These are phyloP conservation scores for Caradrina clavipalpis DNA, from an alignment of 2,888 invertebrate species.

Conservation along the genomic window DNA sequence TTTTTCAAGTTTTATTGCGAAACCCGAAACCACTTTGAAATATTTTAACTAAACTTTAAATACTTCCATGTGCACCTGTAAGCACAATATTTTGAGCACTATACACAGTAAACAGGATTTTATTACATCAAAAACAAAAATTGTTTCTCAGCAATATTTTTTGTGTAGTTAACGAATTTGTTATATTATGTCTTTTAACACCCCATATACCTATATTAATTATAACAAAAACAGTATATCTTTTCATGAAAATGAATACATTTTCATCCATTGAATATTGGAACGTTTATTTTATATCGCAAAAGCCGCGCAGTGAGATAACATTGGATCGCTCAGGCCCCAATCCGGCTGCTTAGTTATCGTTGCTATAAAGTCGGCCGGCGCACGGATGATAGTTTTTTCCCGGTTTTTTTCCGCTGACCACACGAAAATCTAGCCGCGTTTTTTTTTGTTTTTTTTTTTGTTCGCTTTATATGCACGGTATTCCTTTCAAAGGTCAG, in stretches of 20 bases:
- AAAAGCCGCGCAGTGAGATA: constrained; percentile 63
- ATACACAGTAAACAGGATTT: too few species aligned
- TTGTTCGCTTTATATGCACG: constrained; percentile 49
- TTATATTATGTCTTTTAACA: too few species aligned
- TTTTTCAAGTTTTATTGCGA: too few species aligned
- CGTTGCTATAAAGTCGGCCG: constrained; percentile 78
- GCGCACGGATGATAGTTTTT: constrained; percentile 77
- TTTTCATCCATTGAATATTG: constrained; percentile 37
- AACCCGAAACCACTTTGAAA: too few species aligned
- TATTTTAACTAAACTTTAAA: too few species aligned
- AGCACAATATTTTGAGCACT: too few species aligned
- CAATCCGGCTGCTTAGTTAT: constrained; percentile 77
- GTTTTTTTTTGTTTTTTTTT: constrained; percentile 56
- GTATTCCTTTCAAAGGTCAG: constrained; percentile 59
- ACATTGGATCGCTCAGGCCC: constrained; percentile 64
- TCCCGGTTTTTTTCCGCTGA: constrained; percentile 73
- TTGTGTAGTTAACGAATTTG: too few species aligned
- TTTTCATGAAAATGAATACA: constrained; percentile 20
- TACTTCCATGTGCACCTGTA: too few species aligned
- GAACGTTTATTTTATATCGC: constrained; percentile 51
- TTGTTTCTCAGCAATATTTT: too few species aligned
- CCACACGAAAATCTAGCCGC: constrained; percentile 77
- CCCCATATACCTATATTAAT: background rate
- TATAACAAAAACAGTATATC: constrained; percentile 23
- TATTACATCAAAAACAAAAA: too few species aligned